Evolutionary conservation across 2,797 vertebrate species (phyloP), one percentile per base, ranked within the genome.

Genomic region (Gadopsis bispinosus): DNA sequence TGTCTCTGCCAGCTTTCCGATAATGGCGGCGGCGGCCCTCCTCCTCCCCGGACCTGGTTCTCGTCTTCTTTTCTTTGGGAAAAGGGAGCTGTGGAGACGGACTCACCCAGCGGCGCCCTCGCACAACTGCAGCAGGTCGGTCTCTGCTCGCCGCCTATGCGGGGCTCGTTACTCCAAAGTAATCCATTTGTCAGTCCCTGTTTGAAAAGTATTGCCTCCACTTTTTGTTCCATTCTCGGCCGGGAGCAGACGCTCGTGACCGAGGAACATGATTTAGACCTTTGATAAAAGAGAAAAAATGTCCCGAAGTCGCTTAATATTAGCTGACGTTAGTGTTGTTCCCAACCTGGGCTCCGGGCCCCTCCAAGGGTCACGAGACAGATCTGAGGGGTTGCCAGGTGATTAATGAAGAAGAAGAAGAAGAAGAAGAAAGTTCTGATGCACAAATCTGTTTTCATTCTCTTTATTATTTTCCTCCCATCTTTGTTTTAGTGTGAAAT

Each of bases 21-120:
- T 95, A 96, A 96, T 96, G 95, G 95, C 95, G 95, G 94, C 93
- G 90, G 90, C 93, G 26, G 26, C 26, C 26, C 26, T 26, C 92
- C 89, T 94, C 94, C 88, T 92, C 89, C 89, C 91, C 88, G 87
- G 91, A 91, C 91, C 94, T 90, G 89, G 90, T 91, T 91, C 92
- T 92, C 92, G 90, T 93, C 94, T 95, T 93, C 94, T 94, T 95
- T 94, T 95, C 93, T 93, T 90, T 89, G 81, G 91, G 89, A 94
- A 95, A 94, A 94, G 91, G 88, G 92, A 94, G 93, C 93, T 85
- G 91, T 86, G 85, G 92, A 95, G 92, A 92, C 89, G 88, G 94
- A 95, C 94, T 95, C 95, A 95, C 95, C 96, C 95, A 95, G 95
- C 94, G 95, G 96, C 94, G 95, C 93, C 89, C 91, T 89, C 91